Conservation (phyloP, 2,888 invertebrate species). For the Spilosoma lubricipeda region DNA sequence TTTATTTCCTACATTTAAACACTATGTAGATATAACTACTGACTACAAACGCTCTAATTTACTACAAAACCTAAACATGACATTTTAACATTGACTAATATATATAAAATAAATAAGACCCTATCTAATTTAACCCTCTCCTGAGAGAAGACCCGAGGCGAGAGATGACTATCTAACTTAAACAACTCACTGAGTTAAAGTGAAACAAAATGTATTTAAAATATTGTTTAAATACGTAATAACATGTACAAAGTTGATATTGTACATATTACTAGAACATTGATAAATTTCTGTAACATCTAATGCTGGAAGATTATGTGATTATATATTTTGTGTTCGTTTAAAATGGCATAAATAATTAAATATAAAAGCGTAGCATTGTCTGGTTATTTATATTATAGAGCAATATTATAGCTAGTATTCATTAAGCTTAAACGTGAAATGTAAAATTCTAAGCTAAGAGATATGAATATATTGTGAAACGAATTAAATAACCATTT, state of each 20-base stretch:
- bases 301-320: conserved; percentile 79
- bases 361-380: not conserved
- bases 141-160: too few species aligned
- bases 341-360: conserved; percentile 17
- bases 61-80: not conserved
- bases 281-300: conserved; percentile 20
- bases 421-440: not conserved
- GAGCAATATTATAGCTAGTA: not conserved
- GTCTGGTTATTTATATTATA: not conserved
- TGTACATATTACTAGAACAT: not conserved
- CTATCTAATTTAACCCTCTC: too few species aligned
- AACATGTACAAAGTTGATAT: not conserved
- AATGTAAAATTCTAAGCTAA: not conserved
- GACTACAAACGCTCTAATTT: not conserved
- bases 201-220: not conserved
- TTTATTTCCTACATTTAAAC: conserved; percentile 17
- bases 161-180: not conserved
- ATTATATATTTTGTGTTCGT: conserved; percentile 59
- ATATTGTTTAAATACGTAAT: not conserved
- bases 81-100: not conserved
- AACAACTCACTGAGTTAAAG: not conserved
- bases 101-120: not conserved
- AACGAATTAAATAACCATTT: conserved; percentile 52
- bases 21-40: not conserved
- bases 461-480: not conserved